Percentiles rank a stretch among this genome's conserved stretches.
These are phyloP conservation scores for Scytalopus superciliaris DNA, from an alignment of 2,113 vertebrate genomes.

Conservation along the genomic window DNA sequence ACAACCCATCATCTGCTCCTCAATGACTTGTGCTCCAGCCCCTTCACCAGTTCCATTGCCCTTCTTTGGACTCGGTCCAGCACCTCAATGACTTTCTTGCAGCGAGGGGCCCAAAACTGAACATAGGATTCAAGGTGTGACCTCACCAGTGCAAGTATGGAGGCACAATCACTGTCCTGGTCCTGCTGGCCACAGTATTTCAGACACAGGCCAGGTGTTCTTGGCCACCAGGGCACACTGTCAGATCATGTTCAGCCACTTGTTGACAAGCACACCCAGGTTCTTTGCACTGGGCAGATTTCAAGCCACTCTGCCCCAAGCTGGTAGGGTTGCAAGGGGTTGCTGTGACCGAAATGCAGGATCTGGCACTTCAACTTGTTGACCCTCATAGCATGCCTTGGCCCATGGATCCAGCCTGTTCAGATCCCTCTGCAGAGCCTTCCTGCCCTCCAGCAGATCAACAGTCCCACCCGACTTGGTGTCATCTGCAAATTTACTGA, in stretches of 20 bases:
- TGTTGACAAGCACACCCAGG: background rate
- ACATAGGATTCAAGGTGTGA: background rate
- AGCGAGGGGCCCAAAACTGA: background rate
- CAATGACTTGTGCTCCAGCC: background rate
- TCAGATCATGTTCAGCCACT: too few species aligned
- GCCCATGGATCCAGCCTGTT: background rate
- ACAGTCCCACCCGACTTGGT: background rate
- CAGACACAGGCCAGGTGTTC: background rate
- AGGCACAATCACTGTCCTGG: background rate
- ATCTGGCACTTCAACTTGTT: background rate
- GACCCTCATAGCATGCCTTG: background rate
- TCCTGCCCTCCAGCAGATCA: background rate
- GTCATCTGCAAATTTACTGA: background rate
- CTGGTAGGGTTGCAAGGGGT: background rate
- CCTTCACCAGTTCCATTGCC: background rate
- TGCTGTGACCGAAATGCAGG: background rate
- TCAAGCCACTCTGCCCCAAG: background rate
- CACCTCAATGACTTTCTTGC: background rate
- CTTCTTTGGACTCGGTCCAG: background rate
- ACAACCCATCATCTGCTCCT: background rate
- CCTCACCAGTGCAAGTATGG: background rate
- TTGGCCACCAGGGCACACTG: background rate
- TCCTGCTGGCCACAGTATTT: background rate
- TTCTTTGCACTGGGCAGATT: background rate
- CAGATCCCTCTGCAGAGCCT: background rate